Evolutionary conservation across 2,113 vertebrate species (phyloP), one percentile per base, ranked within the genome.

Genomic region (Pithys albifrons): DNA sequence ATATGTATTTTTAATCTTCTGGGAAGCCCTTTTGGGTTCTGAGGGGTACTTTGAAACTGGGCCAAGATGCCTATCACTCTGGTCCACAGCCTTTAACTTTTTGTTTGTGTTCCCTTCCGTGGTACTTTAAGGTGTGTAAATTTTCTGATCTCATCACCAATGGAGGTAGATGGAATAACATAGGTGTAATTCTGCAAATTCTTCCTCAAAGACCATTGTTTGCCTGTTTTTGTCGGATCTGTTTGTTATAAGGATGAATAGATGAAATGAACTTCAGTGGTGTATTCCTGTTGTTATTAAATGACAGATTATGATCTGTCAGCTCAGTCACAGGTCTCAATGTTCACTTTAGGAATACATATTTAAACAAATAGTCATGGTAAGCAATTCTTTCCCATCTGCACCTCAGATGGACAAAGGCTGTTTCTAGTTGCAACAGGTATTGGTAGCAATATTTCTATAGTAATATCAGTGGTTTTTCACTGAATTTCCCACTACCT

Each of bases 51-150:
- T 31, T 66, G 24, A 27, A 78, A 66, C 14, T 52, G 46, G 39
- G 14, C 18, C 43, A 70, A 19, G 19, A 54, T 77, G 17, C 18
- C 6, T 65, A 23, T 80, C 35, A 33, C 19, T 43, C 10, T 82
- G 19, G 4, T 70, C 43, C 20, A 25, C 41, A 62, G 10, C 18
- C 12, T 46, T 69, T 25, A 75, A 83, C 23, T 43, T 87, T 69
- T 35, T 49, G 19, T 33, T 46, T 67, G 2, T 14, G 12, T 14
- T 28, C 11, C 65, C 49, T 57, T 61, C 64, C 62, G 71, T 64
- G 27, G 25, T 61, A 15, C 1, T 0, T 69, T n/a, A n/a, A 59
- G 33, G 11, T 37, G 2, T 19, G 22, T 37, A 37, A 22, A 33
- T 81, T 78, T 95, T 58, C 61, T 67, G 27, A 8, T 71, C 37